Evolutionary conservation across 2,113 vertebrate genomes (phyloP), one percentile per base, ranked within the genome.

Genomic region (Andinoacara biseriatus): DNA sequence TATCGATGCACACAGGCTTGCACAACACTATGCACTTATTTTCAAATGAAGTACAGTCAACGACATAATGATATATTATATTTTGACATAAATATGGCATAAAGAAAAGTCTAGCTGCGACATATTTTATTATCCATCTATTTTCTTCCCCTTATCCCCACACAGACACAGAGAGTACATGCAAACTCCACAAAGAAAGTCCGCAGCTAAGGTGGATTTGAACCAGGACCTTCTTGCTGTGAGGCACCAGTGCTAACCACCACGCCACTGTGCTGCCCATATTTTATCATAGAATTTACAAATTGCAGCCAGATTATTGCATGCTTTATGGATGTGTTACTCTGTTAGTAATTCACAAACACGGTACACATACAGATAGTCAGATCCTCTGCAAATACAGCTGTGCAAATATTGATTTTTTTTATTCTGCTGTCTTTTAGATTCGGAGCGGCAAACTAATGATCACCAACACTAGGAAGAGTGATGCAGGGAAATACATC

Each of bases 371-470:
- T 18, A 49, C 49, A 69, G 46, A 8, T 29, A 22, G 3, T 49
- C 5, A 52, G 43, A 17, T 75, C n/a, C 61, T 58, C 10, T 9
- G 24, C 40, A 67, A 90, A 87, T 60, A 81, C 78, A 89, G 74
- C 83, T 81, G 80, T 77, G 33, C 38, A 74, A 76, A 82, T 81
- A 78, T 67, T 33, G 86, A 35, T 85, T 38, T 11, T 35, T 49
- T 49, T 49, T 54, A 22, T 58, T 35, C n/a, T 88, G 63, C 72
- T 84, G 65, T 81, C 2, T 74, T 92, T 57, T 90, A 99, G 98
- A 98, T 99, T 83, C 97, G 98, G 94, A 96, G 98, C 75, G 98
- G 98, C 80, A 99, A 99, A 86, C 97, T 99, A 85, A 99, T 99
- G 98, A 99, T 99, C 90, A 99, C 98, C 49, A 99, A 98, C 74